A percentile compares a stretch with the other conserved stretches of the same genome.
Conservation (phyloP, 2,113 vertebrate genomes). For the Festucalex cinctus region DNA sequence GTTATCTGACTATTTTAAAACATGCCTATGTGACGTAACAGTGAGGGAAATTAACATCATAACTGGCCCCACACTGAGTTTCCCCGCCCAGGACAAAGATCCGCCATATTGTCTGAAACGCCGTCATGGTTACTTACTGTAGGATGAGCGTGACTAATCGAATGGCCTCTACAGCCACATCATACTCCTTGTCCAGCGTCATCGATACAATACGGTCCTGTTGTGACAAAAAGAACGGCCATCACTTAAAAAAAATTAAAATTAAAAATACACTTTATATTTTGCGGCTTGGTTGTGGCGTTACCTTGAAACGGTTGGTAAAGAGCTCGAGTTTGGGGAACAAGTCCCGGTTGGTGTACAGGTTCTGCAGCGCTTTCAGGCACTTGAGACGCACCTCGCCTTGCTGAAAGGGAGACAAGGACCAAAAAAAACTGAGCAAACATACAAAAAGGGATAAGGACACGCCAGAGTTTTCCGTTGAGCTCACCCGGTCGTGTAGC, state of each 20-base stretch:
- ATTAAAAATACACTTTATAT: not conserved
- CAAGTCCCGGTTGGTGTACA: conserved; percentile 96
- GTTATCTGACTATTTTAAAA: no score
- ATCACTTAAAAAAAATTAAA: no score
- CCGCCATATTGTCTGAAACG: not conserved
- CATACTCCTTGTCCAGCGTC: conserved; percentile 99
- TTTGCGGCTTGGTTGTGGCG: not conserved
- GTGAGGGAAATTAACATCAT: no score
- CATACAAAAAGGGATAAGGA: not conserved
- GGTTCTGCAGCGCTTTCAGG: conserved; percentile 95
- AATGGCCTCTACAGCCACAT: conserved; percentile 97
- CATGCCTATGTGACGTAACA: no score
- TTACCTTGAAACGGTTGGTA: conserved; percentile 98
- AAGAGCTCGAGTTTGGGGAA: conserved; percentile 98
- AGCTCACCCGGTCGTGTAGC: conserved; percentile 90
- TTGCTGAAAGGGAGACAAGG: conserved; percentile 74
- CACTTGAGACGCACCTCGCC: conserved; percentile 98
- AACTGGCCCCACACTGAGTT: no score
- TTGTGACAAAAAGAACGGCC: conserved; percentile 18
- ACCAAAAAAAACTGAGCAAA: not conserved
- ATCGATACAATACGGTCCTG: conserved; percentile 99
- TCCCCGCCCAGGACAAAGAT: no score
- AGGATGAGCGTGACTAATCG: conserved; percentile 95
- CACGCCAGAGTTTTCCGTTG: not conserved
- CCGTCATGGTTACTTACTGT: conserved; percentile 81